phyloP scores from a whole-genome alignment of 2,888 invertebrate species.

The Acanthosepion esculentum region DNA sequence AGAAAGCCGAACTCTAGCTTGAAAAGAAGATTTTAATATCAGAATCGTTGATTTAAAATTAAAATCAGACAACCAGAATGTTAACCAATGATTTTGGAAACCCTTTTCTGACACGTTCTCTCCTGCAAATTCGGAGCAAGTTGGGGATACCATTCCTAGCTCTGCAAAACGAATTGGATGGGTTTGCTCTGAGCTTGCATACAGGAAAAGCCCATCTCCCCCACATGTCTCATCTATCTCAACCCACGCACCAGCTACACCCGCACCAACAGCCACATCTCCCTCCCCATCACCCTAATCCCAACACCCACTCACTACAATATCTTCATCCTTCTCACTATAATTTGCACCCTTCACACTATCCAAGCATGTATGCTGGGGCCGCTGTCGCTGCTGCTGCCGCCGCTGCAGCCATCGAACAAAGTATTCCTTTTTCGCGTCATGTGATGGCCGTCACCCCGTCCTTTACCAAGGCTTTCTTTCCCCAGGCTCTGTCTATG shows the following conservation, averaged over 20 bases:
- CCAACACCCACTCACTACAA: not conserved
- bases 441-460: not conserved
- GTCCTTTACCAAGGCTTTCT: not conserved
- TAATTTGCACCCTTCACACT: not conserved
- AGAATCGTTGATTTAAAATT: not conserved
- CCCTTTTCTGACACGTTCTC: slow-evolving; percentile 10
- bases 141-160: not conserved
- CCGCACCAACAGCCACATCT: not conserved
- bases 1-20: not conserved
- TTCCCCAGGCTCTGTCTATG: slow-evolving; percentile 2
- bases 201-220: not conserved
- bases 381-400: not conserved
- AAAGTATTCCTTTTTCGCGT: not conserved
- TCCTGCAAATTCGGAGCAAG: not conserved
- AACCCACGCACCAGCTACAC: not conserved
- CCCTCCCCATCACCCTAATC: not conserved
- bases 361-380: not conserved
- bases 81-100: slow-evolving; percentile 38
- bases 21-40: not conserved
- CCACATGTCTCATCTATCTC: not conserved
- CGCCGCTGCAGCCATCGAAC: not conserved
- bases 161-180: slow-evolving; percentile 37
- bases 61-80: not conserved
- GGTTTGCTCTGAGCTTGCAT: not conserved
- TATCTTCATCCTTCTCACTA: not conserved